Percentiles rank a stretch among this genome's conserved stretches.
Evolutionary conservation across 1,140 invertebrate species (phyloP).

Genomic region (Zaprionus vittiger): DNA sequence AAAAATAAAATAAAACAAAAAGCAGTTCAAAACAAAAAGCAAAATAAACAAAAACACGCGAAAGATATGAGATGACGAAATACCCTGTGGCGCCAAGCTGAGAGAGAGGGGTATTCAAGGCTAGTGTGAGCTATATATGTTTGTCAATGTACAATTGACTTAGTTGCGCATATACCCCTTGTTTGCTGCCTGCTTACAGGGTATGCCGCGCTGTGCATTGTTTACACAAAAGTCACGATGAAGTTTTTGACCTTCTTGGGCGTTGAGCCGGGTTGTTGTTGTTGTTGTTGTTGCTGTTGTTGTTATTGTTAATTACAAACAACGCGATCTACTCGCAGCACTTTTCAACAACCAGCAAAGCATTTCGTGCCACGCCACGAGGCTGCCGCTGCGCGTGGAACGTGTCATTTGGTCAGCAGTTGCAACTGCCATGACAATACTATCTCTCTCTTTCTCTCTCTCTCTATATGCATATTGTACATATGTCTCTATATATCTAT

Average conservation of each 20-base stretch:
- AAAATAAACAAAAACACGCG: constrained; percentile 9
- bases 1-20: background rate
- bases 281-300: constrained; percentile 28
- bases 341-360: constrained; percentile 36
- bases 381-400: constrained; percentile 11
- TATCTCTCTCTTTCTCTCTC: background rate
- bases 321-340: constrained; percentile 42
- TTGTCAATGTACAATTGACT: background rate
- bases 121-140: background rate
- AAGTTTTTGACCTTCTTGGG: constrained; percentile 48
- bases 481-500: no score
- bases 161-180: background rate
- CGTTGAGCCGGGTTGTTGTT: constrained; percentile 36
- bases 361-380: background rate
- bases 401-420: constrained; percentile 53
- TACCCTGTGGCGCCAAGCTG: background rate
- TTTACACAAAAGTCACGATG: constrained; percentile 68
- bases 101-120: background rate
- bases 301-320: constrained; percentile 66
- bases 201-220: constrained; percentile 44
- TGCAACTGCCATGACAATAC: background rate
- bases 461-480: no score
- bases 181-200: background rate
- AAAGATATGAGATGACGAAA: background rate
- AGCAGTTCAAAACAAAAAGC: background rate